Evolutionary conservation across 2,797 vertebrate genomes (phyloP), one percentile per base, ranked within the genome.

Genomic region (Dermochelys coriacea): DNA sequence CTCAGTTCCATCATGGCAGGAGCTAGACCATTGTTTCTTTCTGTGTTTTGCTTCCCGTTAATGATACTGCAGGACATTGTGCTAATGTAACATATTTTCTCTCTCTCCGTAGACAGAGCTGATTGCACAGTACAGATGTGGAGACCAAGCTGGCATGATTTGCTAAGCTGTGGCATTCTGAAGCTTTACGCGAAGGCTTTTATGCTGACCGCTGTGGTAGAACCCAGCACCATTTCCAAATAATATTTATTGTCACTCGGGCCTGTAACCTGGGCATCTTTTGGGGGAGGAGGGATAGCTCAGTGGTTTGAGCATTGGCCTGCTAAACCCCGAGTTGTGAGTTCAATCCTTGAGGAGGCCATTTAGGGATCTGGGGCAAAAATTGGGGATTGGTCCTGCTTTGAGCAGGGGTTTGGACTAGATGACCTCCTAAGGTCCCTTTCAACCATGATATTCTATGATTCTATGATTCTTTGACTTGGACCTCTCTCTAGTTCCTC

Each of bases 1-100:
- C 95, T 93, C 90, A 94, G 31, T 74, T 91, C 55, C 86, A 61
- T 84, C 93, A 94, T 94, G 95, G 88, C 96, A 95, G 79, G 86
- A 93, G 51, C 74, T 94, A 87, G 85, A 50, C 83, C 71, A 25
- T 50, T 78, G 15, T 49, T 7, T 27, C 41, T 29, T 16, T 41
- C 16, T 54, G 4, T 52, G 19, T 54, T 54, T 80, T 57, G 52
- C 45, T 47, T 78, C 29, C 27, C 8, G 15, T 4, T 54, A 27
- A 27, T 37, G 37, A 25, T 84, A 90, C 88, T 93, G 89, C 89
- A 91, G 94, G 57, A 82, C 50, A 79, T 55, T 85, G 34, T 47
- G 87, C 25, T 25, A 59, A 77, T 83, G 81, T 54, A 89, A 94
- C 87, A 64, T 8, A 3, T 71, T 75, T 16, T 78, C 37, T 87